Conservation (phyloP, 2,797 vertebrate species). For the Alfaro cultratus region DNA sequence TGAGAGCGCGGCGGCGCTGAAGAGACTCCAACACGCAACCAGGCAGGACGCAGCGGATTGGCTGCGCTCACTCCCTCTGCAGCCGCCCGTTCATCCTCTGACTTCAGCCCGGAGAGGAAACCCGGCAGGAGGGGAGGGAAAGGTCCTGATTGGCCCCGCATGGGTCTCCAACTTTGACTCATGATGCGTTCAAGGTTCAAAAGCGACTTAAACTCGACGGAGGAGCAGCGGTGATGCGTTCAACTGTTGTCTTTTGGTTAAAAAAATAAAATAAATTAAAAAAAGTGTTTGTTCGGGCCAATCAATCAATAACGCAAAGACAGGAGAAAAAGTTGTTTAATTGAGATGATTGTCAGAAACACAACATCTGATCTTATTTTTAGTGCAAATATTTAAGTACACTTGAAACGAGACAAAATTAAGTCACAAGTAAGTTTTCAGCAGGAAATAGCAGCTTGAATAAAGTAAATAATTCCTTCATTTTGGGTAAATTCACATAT, state of each 20-base stretch:
- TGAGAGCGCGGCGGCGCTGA: slow-evolving; percentile 22
- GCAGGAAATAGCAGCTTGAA: too few species aligned
- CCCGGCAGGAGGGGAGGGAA: too few species aligned
- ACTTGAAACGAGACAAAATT: too few species aligned
- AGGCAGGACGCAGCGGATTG: slow-evolving; percentile 55
- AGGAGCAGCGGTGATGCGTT: too few species aligned
- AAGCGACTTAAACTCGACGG: neutral
- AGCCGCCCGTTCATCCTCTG: neutral
- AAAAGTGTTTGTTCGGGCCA: neutral
- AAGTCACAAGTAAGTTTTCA: too few species aligned
- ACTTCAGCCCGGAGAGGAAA: neutral
- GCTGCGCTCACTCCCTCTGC: slow-evolving; percentile 25
- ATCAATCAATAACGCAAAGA: neutral
- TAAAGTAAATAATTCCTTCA: too few species aligned
- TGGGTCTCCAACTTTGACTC: neutral
- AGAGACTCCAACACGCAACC: slow-evolving; percentile 41
- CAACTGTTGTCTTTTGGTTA: neutral
- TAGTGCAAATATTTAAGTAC: too few species aligned
- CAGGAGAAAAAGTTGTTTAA: neutral
- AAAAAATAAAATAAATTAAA: too few species aligned
- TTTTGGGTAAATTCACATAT: too few species aligned
- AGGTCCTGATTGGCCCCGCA: neutral
- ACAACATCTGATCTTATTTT: neutral
- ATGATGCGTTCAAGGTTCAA: neutral
- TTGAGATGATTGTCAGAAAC: neutral